Conservation (phyloP, 2,888 invertebrate genomes). For the Tinea trinotella region DNA sequence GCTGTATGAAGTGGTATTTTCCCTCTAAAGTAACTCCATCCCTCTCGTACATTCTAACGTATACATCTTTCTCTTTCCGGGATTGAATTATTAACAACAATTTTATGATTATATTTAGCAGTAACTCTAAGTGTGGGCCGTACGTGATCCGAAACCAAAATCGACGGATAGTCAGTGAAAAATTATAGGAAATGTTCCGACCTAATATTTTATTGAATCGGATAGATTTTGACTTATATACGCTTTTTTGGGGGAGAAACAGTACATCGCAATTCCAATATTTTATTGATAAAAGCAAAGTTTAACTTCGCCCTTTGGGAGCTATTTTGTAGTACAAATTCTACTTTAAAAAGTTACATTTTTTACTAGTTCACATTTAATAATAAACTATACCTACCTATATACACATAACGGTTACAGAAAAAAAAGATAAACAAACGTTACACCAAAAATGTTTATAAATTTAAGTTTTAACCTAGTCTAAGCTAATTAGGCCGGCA, state of each 20-base stretch:
- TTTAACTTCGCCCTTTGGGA: slow-evolving; percentile 4
- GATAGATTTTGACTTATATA: slow-evolving; percentile 66
- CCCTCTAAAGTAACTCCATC: no score
- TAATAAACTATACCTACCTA: no score
- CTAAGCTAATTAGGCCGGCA: no score
- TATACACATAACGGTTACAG: no score
- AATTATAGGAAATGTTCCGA: slow-evolving; percentile 60
- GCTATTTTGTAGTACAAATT: background rate
- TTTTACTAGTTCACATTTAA: no score
- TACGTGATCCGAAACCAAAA: slow-evolving; percentile 60
- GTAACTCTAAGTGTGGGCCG: slow-evolving; percentile 54
- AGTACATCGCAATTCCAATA: slow-evolving; percentile 69
- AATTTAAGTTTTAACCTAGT: no score
- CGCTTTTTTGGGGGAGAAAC: slow-evolving; percentile 32
- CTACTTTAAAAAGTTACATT: background rate
- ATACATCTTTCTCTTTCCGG: slow-evolving; percentile 1
- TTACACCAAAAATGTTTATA: no score
- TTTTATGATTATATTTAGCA: slow-evolving; percentile 71
- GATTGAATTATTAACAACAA: slow-evolving; percentile 70
- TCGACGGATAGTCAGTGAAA: slow-evolving; percentile 44
- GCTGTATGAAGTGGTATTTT: no score
- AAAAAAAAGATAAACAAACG: no score
- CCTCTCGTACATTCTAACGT: slow-evolving; percentile 35
- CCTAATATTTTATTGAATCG: slow-evolving; percentile 70
- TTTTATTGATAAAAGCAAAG: slow-evolving; percentile 59